Evolutionary conservation across 1,140 invertebrate genomes (phyloP).

Genomic region (Cydia strobilella): DNA sequence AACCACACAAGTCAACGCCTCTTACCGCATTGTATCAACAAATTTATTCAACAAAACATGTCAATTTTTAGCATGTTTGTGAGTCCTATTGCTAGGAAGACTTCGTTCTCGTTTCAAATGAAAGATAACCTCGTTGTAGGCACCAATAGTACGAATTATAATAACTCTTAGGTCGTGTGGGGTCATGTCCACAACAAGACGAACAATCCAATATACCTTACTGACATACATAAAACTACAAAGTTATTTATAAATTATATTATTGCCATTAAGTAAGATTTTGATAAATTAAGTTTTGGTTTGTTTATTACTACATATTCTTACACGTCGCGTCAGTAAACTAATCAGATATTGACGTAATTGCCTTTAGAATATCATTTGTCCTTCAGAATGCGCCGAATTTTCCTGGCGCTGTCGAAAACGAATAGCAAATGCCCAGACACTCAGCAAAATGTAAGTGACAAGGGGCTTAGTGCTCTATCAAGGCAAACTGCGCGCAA

Average conservation of each 20-base stretch:
- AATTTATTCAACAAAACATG: conserved; percentile 7
- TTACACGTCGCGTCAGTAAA: neutral
- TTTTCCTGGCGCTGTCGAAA: neutral
- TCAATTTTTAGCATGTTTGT: neutral
- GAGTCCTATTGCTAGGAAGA: no score
- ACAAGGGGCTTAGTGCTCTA: conserved; percentile 25
- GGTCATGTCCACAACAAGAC: no score
- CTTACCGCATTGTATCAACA: conserved; percentile 10
- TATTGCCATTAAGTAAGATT: no score
- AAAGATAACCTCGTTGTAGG: no score
- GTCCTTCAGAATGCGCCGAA: neutral
- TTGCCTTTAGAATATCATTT: conserved; percentile 11
- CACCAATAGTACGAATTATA: no score
- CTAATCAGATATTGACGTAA: conserved; percentile 8
- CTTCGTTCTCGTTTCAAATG: no score
- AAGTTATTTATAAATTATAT: no score
- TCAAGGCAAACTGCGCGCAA: conserved; percentile 7
- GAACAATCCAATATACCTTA: no score
- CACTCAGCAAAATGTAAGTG: conserved; percentile 11
- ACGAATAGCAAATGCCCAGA: conserved; percentile 11
- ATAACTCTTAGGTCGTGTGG: no score
- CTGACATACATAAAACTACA: no score
- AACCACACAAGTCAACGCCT: conserved; percentile 45
- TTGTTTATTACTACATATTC: neutral
- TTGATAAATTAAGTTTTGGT: no score